These are phyloP conservation scores for Drosophila anomelani DNA, from an alignment of 2,888 invertebrate species.

Conservation along the genomic window DNA sequence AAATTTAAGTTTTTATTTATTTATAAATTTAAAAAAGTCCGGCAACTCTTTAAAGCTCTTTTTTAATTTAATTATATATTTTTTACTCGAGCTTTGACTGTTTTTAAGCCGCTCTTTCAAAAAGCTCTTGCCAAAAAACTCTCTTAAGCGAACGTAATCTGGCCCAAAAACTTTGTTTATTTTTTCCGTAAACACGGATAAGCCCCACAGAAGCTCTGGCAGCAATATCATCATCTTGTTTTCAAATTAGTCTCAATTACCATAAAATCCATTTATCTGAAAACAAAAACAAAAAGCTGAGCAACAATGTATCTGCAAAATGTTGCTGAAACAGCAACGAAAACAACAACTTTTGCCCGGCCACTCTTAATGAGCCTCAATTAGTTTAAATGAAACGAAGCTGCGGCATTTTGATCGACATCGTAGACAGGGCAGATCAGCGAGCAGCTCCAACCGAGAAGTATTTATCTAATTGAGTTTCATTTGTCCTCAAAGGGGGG, in stretches of 20 bases:
- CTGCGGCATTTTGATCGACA: conserved; percentile 52
- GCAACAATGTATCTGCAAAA: conserved; percentile 31
- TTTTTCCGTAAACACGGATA: conserved; percentile 4
- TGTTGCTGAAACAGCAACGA: conserved; percentile 25
- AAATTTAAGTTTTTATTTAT: background rate
- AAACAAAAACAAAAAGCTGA: background rate
- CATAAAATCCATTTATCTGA: conserved; percentile 6
- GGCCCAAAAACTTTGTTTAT: conserved; percentile 7
- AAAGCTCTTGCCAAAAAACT: conserved; percentile 31
- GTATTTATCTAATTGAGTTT: conserved; percentile 12
- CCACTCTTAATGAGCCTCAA: conserved; percentile 67
- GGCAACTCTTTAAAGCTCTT: conserved; percentile 59
- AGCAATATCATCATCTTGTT: conserved; percentile 13
- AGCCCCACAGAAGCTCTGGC: conserved; percentile 2
- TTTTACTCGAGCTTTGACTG: conserved; percentile 2
- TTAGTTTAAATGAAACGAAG: conserved; percentile 69
- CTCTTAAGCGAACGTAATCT: conserved; percentile 24
- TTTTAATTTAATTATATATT: conserved; percentile 2
- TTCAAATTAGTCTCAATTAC: conserved; percentile 45
- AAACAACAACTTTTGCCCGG: conserved; percentile 4
- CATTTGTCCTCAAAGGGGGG: background rate
- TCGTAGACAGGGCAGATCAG: conserved; percentile 22
- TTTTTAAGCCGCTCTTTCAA: conserved; percentile 11
- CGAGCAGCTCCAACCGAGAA: background rate
- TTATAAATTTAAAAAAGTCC: conserved; percentile 14